These are phyloP conservation scores for Macrotus californicus DNA, from an alignment of 2,113 vertebrate genomes.

Conservation along the genomic window DNA sequence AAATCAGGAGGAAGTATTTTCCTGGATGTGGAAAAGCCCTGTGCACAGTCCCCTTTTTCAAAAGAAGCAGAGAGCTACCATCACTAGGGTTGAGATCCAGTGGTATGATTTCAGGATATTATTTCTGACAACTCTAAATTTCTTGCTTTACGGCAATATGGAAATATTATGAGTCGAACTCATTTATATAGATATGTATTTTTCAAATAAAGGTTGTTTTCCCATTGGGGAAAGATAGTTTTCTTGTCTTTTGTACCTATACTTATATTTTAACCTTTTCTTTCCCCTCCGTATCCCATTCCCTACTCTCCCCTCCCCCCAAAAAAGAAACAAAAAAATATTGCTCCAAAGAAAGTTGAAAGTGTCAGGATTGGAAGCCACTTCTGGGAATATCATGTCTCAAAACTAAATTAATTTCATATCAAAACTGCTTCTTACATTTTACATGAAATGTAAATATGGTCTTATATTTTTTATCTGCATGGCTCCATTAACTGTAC, in stretches of 20 bases:
- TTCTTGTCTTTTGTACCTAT: not conserved
- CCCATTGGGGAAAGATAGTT: not conserved
- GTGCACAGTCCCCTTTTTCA: not conserved
- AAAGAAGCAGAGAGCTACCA: not conserved
- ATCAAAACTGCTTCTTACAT: not conserved
- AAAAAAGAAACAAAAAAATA: not conserved
- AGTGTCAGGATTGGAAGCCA: not conserved
- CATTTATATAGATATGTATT: not conserved
- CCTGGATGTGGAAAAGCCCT: not conserved
- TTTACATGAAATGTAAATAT: not conserved
- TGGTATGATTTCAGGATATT: not conserved
- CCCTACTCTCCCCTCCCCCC: not conserved
- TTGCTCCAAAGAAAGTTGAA: not conserved
- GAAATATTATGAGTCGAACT: not conserved
- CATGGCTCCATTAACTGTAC: not conserved
- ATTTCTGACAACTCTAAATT: conserved; percentile 3
- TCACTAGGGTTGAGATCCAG: not conserved
- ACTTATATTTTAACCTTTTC: not conserved
- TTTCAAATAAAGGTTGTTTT: not conserved
- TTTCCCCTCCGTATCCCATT: not conserved
- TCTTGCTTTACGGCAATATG: not conserved
- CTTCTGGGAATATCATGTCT: not conserved
- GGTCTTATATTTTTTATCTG: not conserved
- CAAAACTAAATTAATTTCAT: conserved; percentile 36
- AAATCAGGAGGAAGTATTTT: not conserved